Base-by-base conservation (phyloP, 1,140 invertebrate genomes). In the Brachystomella parvula region DNA sequence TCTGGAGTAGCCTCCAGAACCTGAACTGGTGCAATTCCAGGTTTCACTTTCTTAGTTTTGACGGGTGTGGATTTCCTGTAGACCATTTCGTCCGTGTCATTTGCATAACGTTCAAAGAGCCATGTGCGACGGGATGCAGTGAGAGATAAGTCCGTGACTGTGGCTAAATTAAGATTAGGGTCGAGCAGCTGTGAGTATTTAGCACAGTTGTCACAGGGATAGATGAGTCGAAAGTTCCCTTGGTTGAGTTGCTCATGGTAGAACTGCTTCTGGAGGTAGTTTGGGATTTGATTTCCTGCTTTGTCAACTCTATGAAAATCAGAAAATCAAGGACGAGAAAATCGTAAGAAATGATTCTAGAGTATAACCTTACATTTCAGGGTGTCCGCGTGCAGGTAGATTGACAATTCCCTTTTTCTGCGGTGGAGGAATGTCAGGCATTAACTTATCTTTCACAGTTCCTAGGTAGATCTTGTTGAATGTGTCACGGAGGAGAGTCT, bases 201-300 rank as follows among this genome's bases (percentile, higher is more conserved):
- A 61, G 81, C 74, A 19, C 64, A 65, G 71, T 69, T 73, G 32
- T 75, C 73, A 68, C 64, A 64, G 0, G 83, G 82, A 72, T 81
- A 84, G 57, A 84, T 78, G 60, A 82, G 81, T 70, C 87, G 79
- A 74, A 85, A 90, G 73, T 88, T 87, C 6, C 90, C 90, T 72
- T 88, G 79, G 76, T 91, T 86, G 32, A 83, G 80, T 72, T 86
- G 82, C 76, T 92, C 89, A 85, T 88, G 91, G 71, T 84, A 80
- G 67, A 86, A 83, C 74, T 89, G 86, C 61, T 82, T 83, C 49
- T 84, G 76, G 32, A 79, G 66, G 2, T 74, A 35, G 21, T 47
- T 47, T 1, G 67, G 53, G 17, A 68, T 15, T 19, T 24, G 12
- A 19, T 56, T 44, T 21, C 21, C 21, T 3, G 24, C 29, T 24